These are phyloP conservation scores for Peucedramus taeniatus DNA, from an alignment of 2,113 vertebrate species.

Conservation along the genomic window DNA sequence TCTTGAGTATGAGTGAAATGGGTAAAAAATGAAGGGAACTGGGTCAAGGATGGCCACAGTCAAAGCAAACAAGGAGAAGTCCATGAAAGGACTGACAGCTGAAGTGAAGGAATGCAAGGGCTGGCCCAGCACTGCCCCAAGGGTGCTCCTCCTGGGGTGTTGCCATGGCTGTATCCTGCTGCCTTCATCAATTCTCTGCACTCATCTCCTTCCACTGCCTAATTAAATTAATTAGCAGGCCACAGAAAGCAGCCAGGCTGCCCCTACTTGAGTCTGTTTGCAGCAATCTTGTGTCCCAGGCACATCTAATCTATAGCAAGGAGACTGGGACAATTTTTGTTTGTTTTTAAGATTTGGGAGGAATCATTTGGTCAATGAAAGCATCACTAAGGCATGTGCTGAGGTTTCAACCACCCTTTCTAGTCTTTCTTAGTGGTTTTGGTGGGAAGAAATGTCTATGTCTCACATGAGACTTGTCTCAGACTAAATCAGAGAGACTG, in stretches of 20 bases:
- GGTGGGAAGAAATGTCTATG: background rate
- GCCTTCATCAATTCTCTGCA: background rate
- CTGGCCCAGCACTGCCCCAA: background rate
- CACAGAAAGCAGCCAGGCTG: background rate
- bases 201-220: background rate
- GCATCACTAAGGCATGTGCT: background rate
- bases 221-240: background rate
- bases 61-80: background rate
- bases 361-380: background rate
- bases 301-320: background rate
- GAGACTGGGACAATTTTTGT: background rate
- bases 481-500: background rate
- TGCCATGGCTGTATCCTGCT: fast-evolving
- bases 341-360: background rate
- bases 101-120: background rate
- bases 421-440: background rate
- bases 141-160: background rate
- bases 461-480: background rate
- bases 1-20: background rate
- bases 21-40: background rate
- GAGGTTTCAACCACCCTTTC: background rate
- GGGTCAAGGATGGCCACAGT: background rate
- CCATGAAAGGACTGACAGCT: background rate
- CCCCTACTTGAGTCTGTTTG: background rate
- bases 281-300: background rate